Base-by-base conservation (phyloP, 2,888 invertebrate genomes). In the Brachyopa scutellaris region DNA sequence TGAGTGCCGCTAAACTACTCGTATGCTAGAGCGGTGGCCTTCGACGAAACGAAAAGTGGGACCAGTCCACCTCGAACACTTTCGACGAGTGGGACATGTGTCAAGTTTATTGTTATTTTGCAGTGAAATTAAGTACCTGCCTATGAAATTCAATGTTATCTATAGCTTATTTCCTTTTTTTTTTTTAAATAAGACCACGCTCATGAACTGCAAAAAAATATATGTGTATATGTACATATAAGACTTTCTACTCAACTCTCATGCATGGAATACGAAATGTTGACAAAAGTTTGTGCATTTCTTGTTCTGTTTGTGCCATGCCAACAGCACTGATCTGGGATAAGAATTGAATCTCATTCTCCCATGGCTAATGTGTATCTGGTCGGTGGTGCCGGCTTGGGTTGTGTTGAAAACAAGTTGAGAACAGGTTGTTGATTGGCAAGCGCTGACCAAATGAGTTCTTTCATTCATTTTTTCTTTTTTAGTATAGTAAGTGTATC, bases 21-120 rank as follows among this genome's bases (percentile, higher is more conserved):
- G 47, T 17, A 19, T 59, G 26, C 26, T 51, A 31, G 38, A 47
- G 55, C 13, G 29, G 26, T 62, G 79, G 69, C 79, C 79, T 80
- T 80, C 79, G 62, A 67, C 19, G 74, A 74, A 80, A 74, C 49
- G 36, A 80, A 80, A 80, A 80, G 79, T 78, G 55, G 57, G 47
- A 70, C 62, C 49, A 19, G 70, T 70, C 62, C 38, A 57, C 64
- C 77, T 70, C 49, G 47, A 19, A 55, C 3, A 70, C 59, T 59
- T 62, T 62, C 62, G 72, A n/a, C n/a, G n/a, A 67, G 42, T 42
- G 40, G 23, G 42, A 42, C 51, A 73, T 62, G 62, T 62, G 55
- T 64, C 36, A 29, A 38, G 26, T 36, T 70, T 59, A 40, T 49
- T 49, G 38, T 47, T 36, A 36, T 57, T 57, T 49, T 13, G 23